Conservation (phyloP, 92 coral and sea anemone species). For the Paramuricea clavata region DNA sequence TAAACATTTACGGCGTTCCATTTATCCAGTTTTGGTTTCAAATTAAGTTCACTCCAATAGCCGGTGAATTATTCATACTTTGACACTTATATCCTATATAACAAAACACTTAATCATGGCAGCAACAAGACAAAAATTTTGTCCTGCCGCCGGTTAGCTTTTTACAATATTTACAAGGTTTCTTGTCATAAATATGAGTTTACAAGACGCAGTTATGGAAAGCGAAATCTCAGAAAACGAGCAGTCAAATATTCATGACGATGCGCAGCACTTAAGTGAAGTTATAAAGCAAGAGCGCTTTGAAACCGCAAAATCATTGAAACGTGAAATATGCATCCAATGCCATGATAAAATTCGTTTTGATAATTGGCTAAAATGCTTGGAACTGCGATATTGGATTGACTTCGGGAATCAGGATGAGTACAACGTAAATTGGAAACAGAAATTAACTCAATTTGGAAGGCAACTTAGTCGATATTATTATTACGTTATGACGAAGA, state of each 20-base stretch:
- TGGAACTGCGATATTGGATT: background rate
- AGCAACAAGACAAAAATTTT: background rate
- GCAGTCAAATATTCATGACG: background rate
- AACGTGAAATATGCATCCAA: background rate
- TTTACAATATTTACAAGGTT: background rate
- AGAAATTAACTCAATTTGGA: background rate
- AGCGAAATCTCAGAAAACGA: too few relatives aligned
- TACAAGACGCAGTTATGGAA: background rate
- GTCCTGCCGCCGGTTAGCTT: background rate
- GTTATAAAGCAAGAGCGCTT: background rate
- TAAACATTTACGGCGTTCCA: too few relatives aligned
- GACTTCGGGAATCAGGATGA: background rate
- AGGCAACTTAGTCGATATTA: background rate
- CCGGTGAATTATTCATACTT: too few relatives aligned
- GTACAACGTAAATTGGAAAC: background rate
- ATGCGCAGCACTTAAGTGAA: background rate
- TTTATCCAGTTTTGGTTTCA: too few relatives aligned
- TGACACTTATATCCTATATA: too few relatives aligned
- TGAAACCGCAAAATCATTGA: background rate
- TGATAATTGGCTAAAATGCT: background rate
- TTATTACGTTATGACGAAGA: background rate
- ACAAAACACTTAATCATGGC: too few relatives aligned
- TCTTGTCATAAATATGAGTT: background rate
- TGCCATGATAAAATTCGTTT: background rate
- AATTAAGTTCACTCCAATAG: too few relatives aligned